Evolutionary conservation across 2,797 vertebrate genomes (phyloP).

Genomic region (Gila robusta): DNA sequence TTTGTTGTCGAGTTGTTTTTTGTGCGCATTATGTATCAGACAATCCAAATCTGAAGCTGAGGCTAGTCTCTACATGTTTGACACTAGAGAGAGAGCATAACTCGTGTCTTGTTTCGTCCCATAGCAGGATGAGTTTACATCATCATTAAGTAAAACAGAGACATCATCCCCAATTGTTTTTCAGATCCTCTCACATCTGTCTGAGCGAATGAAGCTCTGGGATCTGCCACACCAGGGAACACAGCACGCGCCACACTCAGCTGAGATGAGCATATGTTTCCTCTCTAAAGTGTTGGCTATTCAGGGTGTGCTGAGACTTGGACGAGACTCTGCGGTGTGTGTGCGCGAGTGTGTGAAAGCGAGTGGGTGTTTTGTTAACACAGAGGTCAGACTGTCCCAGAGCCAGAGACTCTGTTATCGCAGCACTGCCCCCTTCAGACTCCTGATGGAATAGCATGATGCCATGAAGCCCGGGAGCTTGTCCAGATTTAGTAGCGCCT

Average conservation of each 20-base stretch:
- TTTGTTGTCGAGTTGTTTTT: background rate
- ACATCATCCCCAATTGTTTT: slow-evolving; percentile 53
- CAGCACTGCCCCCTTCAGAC: slow-evolving; percentile 49
- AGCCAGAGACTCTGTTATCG: slow-evolving; percentile 34
- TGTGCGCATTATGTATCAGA: background rate
- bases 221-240: slow-evolving; percentile 13
- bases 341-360: slow-evolving; percentile 25
- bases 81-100: background rate
- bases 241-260: slow-evolving; percentile 7
- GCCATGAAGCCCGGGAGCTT: slow-evolving; percentile 10
- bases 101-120: slow-evolving; percentile 39
- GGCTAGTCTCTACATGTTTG: background rate
- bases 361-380: slow-evolving; percentile 48
- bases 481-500: slow-evolving; percentile 5
- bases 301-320: slow-evolving; percentile 43
- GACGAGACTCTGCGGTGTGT: slow-evolving; percentile 17
- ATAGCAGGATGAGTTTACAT: slow-evolving; percentile 30
- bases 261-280: slow-evolving; percentile 47
- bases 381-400: slow-evolving; percentile 49
- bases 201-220: slow-evolving; percentile 23
- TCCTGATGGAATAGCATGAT: slow-evolving; percentile 13
- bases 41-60: background rate
- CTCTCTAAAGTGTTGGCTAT: slow-evolving; percentile 40
- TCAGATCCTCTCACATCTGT: slow-evolving; percentile 60
- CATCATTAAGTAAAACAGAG: slow-evolving; percentile 57